Evolutionary conservation across 2,113 vertebrate genomes (phyloP).

Genomic region (Chloebia gouldiae): DNA sequence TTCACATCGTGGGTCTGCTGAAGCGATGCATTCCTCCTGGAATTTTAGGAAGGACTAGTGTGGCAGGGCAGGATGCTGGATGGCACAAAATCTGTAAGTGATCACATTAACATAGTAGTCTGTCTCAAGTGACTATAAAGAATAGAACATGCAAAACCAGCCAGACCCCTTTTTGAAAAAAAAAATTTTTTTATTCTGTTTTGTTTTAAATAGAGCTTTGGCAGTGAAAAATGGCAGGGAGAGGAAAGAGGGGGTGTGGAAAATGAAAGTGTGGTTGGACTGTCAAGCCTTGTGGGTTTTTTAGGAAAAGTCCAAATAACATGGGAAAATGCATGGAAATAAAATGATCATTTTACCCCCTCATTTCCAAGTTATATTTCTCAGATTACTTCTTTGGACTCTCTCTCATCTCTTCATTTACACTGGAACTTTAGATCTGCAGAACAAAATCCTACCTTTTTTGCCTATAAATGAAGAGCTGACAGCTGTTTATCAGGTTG

Average conservation of each 20-base stretch:
- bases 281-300: not conserved
- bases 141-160: not conserved
- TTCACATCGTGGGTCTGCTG: accelerated
- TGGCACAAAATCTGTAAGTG: not conserved
- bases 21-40: not conserved
- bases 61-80: not conserved
- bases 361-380: not conserved
- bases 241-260: conserved; percentile 18
- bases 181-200: not conserved
- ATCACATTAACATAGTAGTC: not conserved
- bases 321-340: not conserved
- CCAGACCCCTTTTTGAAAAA: not conserved
- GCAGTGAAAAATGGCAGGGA: not conserved
- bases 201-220: not conserved
- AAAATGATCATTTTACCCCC: not conserved
- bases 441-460: not conserved
- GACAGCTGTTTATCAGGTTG: not conserved
- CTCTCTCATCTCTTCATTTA: not conserved
- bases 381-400: not conserved
- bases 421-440: not conserved
- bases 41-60: not conserved
- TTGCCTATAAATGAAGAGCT: not conserved
- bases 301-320: not conserved
- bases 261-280: not conserved
- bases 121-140: not conserved